Percentiles rank a stretch among this genome's conserved stretches.
Evolutionary conservation across 2,888 invertebrate species (phyloP).

Genomic region (Cybosia mesomella): DNA sequence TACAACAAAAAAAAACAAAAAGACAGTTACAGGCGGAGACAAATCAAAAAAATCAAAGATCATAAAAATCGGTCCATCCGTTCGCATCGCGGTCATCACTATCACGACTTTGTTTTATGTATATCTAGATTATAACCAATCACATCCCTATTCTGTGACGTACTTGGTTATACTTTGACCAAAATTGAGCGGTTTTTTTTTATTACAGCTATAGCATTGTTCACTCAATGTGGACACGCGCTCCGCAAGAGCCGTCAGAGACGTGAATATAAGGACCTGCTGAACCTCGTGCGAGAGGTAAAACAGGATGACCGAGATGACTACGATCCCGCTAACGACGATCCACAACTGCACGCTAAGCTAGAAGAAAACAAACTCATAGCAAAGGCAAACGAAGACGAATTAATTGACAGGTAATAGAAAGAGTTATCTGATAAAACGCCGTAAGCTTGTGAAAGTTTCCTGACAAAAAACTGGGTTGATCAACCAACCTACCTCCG

Average conservation of each 20-base stretch:
- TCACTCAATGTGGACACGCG: conserved; percentile 70
- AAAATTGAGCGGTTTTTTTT: not conserved
- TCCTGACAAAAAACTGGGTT: too few relatives aligned
- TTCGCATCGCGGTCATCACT: too few relatives aligned
- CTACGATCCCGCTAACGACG: conserved; percentile 87
- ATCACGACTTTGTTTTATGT: too few relatives aligned
- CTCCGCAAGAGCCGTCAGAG: conserved; percentile 69
- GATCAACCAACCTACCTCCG: too few relatives aligned
- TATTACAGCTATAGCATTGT: conserved; percentile 63
- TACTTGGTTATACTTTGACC: not conserved
- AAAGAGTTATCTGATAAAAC: too few relatives aligned
- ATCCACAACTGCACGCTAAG: conserved; percentile 81
- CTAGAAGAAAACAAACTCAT: conserved; percentile 80
- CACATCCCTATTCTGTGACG: too few relatives aligned
- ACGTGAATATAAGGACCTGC: conserved; percentile 75
- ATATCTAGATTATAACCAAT: not conserved
- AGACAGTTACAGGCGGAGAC: too few relatives aligned
- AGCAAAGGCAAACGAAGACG: conserved; percentile 62
- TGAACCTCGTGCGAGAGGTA: conserved; percentile 60
- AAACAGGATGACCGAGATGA: conserved; percentile 63
- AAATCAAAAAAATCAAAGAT: too few relatives aligned
- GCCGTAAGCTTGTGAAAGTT: too few relatives aligned
- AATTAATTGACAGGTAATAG: conserved; percentile 62
- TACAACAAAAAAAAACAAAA: too few relatives aligned
- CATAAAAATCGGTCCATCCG: too few relatives aligned